phyloP scores from a whole-genome alignment of 2,888 invertebrate species.

The Pyralis farinalis region DNA sequence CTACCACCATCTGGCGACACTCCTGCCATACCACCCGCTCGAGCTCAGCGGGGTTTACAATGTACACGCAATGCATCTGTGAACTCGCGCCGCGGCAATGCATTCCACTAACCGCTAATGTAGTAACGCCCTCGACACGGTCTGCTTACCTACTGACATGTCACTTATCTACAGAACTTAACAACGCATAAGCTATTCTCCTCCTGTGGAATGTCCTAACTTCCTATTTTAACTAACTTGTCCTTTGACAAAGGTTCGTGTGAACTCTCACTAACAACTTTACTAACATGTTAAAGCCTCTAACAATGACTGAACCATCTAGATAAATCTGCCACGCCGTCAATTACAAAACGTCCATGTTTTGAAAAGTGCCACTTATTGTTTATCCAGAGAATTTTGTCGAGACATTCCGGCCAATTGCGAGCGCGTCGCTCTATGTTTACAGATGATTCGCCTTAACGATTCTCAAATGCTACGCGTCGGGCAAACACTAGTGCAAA shows the following conservation, averaged over 20 bases:
- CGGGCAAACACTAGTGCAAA: constrained; percentile 67
- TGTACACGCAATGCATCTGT: constrained; percentile 90
- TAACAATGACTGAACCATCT: constrained; percentile 79
- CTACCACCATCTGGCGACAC: constrained; percentile 83
- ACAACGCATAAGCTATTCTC: constrained; percentile 59
- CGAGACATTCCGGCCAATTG: constrained; percentile 66
- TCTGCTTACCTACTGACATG: constrained; percentile 52
- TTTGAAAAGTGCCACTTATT: constrained; percentile 69
- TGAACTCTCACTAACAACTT: constrained; percentile 73
- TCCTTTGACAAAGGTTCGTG: constrained; percentile 63
- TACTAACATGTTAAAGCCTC: constrained; percentile 74
- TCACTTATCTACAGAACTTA: constrained; percentile 50
- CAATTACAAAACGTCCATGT: constrained; percentile 75
- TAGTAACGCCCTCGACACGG: constrained; percentile 42
- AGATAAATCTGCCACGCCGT: constrained; percentile 70
- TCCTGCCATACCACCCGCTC: constrained; percentile 85
- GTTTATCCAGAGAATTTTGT: constrained; percentile 68
- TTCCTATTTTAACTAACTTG: constrained; percentile 64
- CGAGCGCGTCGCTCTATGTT: constrained; percentile 63
- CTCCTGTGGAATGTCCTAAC: constrained; percentile 64
- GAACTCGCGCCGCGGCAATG: constrained; percentile 82
- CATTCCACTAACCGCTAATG: constrained; percentile 74
- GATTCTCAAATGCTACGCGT: constrained; percentile 77
- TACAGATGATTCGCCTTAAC: constrained; percentile 73
- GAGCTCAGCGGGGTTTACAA: constrained; percentile 84